Conservation (phyloP, 2,888 invertebrate species). For the Perizoma affinitatum region DNA sequence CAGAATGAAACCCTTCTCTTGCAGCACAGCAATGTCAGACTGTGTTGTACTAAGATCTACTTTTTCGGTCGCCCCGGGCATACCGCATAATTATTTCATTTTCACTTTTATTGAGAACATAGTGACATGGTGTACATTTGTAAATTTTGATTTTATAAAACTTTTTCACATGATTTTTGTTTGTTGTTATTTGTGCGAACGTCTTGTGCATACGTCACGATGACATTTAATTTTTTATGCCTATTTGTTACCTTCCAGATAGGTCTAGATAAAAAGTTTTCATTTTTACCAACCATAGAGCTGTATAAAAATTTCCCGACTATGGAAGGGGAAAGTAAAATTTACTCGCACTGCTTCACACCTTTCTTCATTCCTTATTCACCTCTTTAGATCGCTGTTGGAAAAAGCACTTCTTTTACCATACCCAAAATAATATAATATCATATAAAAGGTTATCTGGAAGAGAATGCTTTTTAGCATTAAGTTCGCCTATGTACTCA, state of each 20-base stretch:
- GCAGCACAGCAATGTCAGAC: slow-evolving; percentile 67
- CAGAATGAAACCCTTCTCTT: slow-evolving; percentile 85
- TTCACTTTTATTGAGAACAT: slow-evolving; percentile 70
- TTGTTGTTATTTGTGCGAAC: slow-evolving; percentile 22
- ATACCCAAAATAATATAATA: too few species aligned
- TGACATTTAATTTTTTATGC: slow-evolving; percentile 15
- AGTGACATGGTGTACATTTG: slow-evolving; percentile 44
- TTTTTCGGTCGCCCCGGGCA: slow-evolving; percentile 64
- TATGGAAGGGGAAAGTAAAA: background rate
- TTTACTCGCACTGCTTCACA: background rate
- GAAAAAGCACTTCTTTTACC: background rate
- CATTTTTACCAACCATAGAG: slow-evolving; percentile 13
- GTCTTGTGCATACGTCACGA: slow-evolving; percentile 1
- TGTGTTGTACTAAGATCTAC: slow-evolving; percentile 62
- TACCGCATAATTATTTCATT: slow-evolving; percentile 59
- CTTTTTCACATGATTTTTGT: slow-evolving; percentile 28
- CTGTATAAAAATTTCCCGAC: slow-evolving; percentile 1
- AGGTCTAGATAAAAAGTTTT: slow-evolving; percentile 7
- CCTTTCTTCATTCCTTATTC: background rate
- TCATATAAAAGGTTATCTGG: too few species aligned
- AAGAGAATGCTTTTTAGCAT: too few species aligned
- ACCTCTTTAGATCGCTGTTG: slow-evolving; percentile 14
- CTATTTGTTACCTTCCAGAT: slow-evolving; percentile 7
- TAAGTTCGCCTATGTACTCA: too few species aligned
- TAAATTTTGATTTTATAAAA: slow-evolving; percentile 21